Evolutionary conservation across 2,888 invertebrate genomes (phyloP), one percentile per base, ranked within the genome.

Genomic region (Callyntrura guangdongensis): DNA sequence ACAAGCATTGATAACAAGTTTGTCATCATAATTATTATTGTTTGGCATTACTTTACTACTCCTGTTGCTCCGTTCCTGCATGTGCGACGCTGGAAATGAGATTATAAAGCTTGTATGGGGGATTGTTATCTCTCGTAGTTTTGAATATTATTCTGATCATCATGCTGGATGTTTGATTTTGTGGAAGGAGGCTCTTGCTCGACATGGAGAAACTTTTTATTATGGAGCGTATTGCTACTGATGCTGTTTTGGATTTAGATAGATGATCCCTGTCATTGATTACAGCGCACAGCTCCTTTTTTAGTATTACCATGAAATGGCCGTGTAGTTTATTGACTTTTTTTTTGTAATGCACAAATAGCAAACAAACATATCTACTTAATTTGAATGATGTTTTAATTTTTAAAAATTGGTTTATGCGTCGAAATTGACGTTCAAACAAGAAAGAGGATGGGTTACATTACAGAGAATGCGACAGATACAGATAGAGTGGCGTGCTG

Each of bases 131-230:
- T 77, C 6, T 47, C n/a, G 47, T 45, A 74, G n/a, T n/a, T 77
- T 77, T 77, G 77, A 53, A 77, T 77, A 77, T 25, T 47, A 61
- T 53, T 12, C 53, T 81, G 17, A 81, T 82, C 5, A 49, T 36
- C 47, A 17, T 17, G 6, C 47, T 56, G 22, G n/a, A 4, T 67
- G 67, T 67, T 27, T 67, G 67, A 14, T 14, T n/a, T 12, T 67
- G 67, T 67, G 67, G 47, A 49, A 12, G 67, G 47, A 49, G 27
- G 36, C 45, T 69, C 14, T 17, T 17, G n/a, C n/a, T n/a, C n/a
- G n/a, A n/a, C n/a, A n/a, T n/a, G n/a, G n/a, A n/a, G n/a, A n/a
- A n/a, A n/a, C n/a, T n/a, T n/a, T n/a, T n/a, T n/a, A n/a, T n/a
- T 61, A 61, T 61, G 61, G 25, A 6, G 8, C 0, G 59, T 17